Evolutionary conservation across 2,797 vertebrate species (phyloP).

Genomic region (Meda fulgida): DNA sequence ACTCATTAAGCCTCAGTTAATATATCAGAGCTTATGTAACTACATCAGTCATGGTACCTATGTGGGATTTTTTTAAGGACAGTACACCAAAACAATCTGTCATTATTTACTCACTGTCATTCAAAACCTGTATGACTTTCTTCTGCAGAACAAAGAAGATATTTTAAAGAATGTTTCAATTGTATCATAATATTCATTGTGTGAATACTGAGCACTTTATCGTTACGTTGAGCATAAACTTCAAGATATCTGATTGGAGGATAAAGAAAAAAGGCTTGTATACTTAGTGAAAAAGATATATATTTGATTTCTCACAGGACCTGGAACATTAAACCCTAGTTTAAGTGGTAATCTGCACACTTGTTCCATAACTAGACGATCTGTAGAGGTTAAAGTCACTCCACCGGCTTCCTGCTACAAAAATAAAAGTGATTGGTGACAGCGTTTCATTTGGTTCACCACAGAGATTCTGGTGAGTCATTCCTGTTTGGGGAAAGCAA

Average conservation of each 20-base stretch:
- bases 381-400: neutral
- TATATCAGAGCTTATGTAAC: constrained; percentile 58
- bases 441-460: constrained; percentile 20
- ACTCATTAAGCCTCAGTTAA: constrained; percentile 48
- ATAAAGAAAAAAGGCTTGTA: neutral
- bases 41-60: constrained; percentile 50
- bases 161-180: neutral
- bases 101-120: neutral
- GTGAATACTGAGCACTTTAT: neutral
- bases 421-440: constrained; percentile 20
- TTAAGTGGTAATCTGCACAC: neutral
- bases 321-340: neutral
- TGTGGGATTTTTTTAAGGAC: constrained; percentile 6
- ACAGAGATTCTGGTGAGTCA: constrained; percentile 43
- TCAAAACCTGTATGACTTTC: neutral
- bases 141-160: neutral
- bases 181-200: neutral
- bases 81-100: neutral
- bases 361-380: neutral
- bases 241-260: neutral
- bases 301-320: neutral
- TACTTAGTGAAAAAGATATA: neutral
- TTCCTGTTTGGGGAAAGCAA: constrained; percentile 31
- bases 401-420: neutral
- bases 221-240: neutral